Conservation (phyloP, 2,888 invertebrate species). For the Ophioninae sp. region DNA sequence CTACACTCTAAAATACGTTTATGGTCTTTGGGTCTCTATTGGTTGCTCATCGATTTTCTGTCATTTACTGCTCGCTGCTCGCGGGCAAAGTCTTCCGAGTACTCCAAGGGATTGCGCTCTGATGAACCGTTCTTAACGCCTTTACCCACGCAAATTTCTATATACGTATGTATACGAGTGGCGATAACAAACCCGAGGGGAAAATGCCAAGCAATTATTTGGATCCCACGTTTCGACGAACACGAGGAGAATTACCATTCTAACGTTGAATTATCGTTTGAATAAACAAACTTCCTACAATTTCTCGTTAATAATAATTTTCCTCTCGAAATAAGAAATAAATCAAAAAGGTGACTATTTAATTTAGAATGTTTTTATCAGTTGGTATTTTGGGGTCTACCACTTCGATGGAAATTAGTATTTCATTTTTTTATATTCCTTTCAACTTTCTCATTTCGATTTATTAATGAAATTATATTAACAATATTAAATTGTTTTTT, state of each 20-base stretch:
- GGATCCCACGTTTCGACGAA: conserved; percentile 27
- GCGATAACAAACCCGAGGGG: conserved; percentile 14
- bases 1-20: neutral
- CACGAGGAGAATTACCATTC: conserved; percentile 31
- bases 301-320: neutral
- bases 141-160: conserved; percentile 38
- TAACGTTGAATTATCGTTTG: conserved; percentile 6
- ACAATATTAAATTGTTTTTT: too few relatives aligned
- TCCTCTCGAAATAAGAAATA: too few relatives aligned
- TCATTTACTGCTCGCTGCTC: conserved; percentile 65
- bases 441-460: too few relatives aligned
- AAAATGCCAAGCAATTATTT: conserved; percentile 15
- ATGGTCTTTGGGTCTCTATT: conserved; percentile 36
- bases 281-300: neutral
- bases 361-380: too few relatives aligned
- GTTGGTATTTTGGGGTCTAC: too few relatives aligned
- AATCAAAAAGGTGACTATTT: too few relatives aligned
- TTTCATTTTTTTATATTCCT: too few relatives aligned
- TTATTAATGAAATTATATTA: too few relatives aligned
- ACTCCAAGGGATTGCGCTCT: conserved; percentile 60
- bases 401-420: too few relatives aligned
- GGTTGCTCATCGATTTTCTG: conserved; percentile 66
- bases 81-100: conserved; percentile 64
- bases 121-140: conserved; percentile 67
- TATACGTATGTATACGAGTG: conserved; percentile 16